Percentiles rank a stretch among this genome's conserved stretches.
Evolutionary conservation across 30 jellyfish, hydroid and myxozoan genomes (phyloP).

Genomic region (Aurelia aurita): DNA sequence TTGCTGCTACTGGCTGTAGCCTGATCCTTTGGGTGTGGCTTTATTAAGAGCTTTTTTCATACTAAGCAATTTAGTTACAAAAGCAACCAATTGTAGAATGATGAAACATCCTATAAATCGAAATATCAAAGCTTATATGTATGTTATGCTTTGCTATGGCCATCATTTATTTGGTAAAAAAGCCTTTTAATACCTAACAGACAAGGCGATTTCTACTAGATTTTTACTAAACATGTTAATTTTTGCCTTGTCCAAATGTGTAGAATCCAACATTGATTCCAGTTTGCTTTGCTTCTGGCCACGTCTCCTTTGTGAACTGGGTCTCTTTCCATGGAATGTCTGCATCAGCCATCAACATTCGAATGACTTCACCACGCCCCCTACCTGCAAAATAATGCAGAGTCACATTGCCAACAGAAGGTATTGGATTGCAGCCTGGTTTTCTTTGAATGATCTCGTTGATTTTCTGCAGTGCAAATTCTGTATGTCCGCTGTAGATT

Average conservation of each 20-base stretch:
- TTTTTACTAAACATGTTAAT: too few relatives aligned
- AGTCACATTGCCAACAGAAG: conserved; percentile 87
- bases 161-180: too few relatives aligned
- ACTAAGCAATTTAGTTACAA: too few relatives aligned
- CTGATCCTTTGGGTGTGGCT: too few relatives aligned
- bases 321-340: conserved; percentile 80
- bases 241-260: conserved; percentile 92
- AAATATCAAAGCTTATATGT: too few relatives aligned
- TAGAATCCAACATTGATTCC: conserved; percentile 81
- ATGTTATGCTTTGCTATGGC: too few relatives aligned
- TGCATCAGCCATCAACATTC: conserved; percentile 87
- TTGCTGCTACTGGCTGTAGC: too few relatives aligned
- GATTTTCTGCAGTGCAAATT: conserved; percentile 76
- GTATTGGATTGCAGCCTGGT: conserved; percentile 94
- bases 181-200: too few relatives aligned
- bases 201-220: too few relatives aligned
- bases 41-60: too few relatives aligned
- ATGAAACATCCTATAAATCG: too few relatives aligned
- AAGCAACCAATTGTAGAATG: too few relatives aligned
- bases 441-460: conserved; percentile 80
- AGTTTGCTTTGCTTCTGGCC: conserved; percentile 79
- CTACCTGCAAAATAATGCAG: conserved; percentile 91
- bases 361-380: conserved; percentile 92
- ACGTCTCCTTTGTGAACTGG: conserved; percentile 68
- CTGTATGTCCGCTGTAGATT: conserved; percentile 82